Evolutionary conservation across 2,888 invertebrate genomes (phyloP).

Genomic region (Drosophila subsilvestris): DNA sequence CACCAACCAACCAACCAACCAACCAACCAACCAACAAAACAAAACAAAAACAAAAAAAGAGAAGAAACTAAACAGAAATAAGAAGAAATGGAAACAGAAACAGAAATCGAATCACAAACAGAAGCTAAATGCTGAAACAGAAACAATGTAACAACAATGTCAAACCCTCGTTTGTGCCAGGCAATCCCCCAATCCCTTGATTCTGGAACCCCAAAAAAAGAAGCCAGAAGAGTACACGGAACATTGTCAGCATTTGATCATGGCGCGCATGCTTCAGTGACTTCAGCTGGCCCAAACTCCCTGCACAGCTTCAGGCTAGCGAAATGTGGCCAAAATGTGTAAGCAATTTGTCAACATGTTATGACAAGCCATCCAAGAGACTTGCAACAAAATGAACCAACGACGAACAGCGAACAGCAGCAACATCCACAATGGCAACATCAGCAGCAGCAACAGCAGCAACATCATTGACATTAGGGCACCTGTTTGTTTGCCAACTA

Average conservation of each 20-base stretch:
- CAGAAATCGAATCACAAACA: slow-evolving; percentile 12
- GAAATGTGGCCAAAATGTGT: slow-evolving; percentile 74
- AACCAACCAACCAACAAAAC: slow-evolving; percentile 13
- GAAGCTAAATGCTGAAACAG: slow-evolving; percentile 21
- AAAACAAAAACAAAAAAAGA: slow-evolving; percentile 25
- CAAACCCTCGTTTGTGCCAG: neutral
- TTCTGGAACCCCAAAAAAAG: too few species aligned
- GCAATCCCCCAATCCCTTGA: neutral
- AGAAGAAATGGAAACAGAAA: slow-evolving; percentile 12
- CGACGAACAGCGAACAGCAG: slow-evolving; percentile 16
- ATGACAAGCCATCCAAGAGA: slow-evolving; percentile 54
- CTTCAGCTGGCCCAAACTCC: slow-evolving; percentile 45
- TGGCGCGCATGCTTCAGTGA: slow-evolving; percentile 70
- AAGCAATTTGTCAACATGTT: slow-evolving; percentile 76
- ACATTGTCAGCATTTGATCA: slow-evolving; percentile 63
- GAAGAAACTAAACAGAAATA: slow-evolving; percentile 4
- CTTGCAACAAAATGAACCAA: slow-evolving; percentile 33
- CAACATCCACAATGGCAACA: slow-evolving; percentile 13
- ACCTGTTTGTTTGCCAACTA: slow-evolving; percentile 75
- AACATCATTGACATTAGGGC: slow-evolving; percentile 76
- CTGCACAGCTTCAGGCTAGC: slow-evolving; percentile 12
- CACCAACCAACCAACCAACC: too few species aligned
- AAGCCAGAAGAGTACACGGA: neutral
- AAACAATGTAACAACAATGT: slow-evolving; percentile 12
- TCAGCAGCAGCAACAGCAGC: slow-evolving; percentile 39